Evolutionary conservation across 2,888 invertebrate species (phyloP).

Genomic region (Odontocolon sp.): DNA sequence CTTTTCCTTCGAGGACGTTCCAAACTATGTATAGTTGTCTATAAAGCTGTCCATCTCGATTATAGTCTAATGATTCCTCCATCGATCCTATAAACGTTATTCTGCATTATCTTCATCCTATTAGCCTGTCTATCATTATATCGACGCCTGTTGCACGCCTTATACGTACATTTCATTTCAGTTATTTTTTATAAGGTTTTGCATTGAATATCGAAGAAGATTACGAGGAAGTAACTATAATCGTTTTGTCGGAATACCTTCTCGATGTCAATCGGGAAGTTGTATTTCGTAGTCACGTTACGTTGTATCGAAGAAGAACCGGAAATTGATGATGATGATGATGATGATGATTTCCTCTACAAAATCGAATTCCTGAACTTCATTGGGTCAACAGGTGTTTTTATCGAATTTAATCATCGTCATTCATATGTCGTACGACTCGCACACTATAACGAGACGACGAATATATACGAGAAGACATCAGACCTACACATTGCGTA

Average conservation of each 20-base stretch:
- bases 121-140: slow-evolving; percentile 39
- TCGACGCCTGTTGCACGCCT: slow-evolving; percentile 19
- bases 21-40: background rate
- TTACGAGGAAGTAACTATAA: background rate
- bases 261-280: slow-evolving; percentile 4
- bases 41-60: slow-evolving; percentile 27
- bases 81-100: slow-evolving; percentile 15
- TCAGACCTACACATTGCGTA: slow-evolving; percentile 36
- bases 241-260: too few species aligned
- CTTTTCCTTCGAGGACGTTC: slow-evolving; percentile 18
- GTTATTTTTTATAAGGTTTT: background rate
- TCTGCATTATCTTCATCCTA: slow-evolving; percentile 18
- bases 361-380: slow-evolving; percentile 27
- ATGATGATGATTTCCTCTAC: background rate
- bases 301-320: background rate
- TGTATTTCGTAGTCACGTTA: background rate
- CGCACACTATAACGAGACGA: background rate
- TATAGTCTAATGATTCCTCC: slow-evolving; percentile 30
- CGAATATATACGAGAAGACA: slow-evolving; percentile 1
- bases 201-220: background rate
- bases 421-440: background rate
- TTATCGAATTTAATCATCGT: slow-evolving; percentile 6
- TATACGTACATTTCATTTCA: slow-evolving; percentile 17
- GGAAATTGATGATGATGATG: background rate
- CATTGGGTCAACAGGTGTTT: slow-evolving; percentile 14